A percentile compares a stretch with the other conserved stretches of the same genome.
Evolutionary conservation across 2,113 vertebrate species (phyloP).

Genomic region (Gavialis gangeticus): DNA sequence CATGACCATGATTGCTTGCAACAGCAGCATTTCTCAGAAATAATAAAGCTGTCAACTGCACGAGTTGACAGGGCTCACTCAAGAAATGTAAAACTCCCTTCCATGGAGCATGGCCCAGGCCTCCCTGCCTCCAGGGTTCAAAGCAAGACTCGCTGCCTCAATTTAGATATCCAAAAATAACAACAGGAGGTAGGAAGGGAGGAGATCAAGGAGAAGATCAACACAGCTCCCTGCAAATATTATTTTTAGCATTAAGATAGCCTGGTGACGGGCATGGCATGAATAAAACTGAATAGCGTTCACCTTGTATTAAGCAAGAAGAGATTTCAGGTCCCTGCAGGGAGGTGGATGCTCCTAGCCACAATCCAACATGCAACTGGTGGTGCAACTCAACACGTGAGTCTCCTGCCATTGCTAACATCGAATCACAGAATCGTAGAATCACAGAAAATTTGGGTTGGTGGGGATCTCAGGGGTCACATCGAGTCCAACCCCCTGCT

Average conservation of each 20-base stretch:
- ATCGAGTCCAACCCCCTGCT: no score
- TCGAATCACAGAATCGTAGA: no score
- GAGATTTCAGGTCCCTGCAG: background rate
- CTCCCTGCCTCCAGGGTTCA: background rate
- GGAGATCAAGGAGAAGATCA: background rate
- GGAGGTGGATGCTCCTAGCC: background rate
- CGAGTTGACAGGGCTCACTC: background rate
- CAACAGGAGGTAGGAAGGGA: background rate
- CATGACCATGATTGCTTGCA: background rate
- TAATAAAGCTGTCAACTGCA: background rate
- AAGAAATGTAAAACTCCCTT: background rate
- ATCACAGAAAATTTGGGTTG: no score
- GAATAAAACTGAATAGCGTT: background rate
- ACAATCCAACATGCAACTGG: background rate
- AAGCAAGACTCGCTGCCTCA: background rate
- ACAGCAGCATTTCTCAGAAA: background rate
- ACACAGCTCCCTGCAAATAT: background rate
- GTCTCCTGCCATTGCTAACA: no score
- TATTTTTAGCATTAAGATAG: background rate
- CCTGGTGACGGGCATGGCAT: background rate
- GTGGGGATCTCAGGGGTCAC: no score
- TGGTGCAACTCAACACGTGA: no score
- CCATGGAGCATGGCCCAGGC: background rate
- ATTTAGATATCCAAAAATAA: slow-evolving; percentile 18
- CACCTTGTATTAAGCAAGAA: slow-evolving; percentile 23